These are phyloP conservation scores for Ariopsis seemanni DNA, from an alignment of 2,113 vertebrate genomes.

Conservation along the genomic window DNA sequence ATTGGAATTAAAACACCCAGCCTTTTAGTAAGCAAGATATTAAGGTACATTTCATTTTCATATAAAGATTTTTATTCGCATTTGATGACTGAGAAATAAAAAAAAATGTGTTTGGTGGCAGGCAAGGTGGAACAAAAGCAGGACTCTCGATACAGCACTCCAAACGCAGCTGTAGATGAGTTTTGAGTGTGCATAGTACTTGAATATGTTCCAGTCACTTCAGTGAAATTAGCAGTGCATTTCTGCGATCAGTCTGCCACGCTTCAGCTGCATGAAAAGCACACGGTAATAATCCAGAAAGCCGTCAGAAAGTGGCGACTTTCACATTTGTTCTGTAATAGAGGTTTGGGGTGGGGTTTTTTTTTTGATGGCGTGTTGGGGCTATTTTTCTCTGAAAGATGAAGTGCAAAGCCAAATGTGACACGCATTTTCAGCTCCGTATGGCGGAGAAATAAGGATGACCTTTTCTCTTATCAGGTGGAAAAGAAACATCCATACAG, in stretches of 20 bases:
- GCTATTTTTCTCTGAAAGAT: background rate
- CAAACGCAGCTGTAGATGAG: background rate
- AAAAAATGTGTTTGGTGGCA: no score
- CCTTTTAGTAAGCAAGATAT: background rate
- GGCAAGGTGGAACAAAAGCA: conserved; percentile 2
- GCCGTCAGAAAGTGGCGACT: conserved; percentile 10
- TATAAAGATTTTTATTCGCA: background rate
- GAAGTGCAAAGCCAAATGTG: conserved; percentile 9
- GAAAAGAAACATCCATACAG: conserved; percentile 16
- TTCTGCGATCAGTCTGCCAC: conserved; percentile 6
- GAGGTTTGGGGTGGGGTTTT: no score
- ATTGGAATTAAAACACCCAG: background rate
- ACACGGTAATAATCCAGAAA: conserved; percentile 33
- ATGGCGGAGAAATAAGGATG: conserved; percentile 35
- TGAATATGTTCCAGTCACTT: conserved; percentile 33
- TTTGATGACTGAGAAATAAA: background rate
- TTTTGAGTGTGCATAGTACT: background rate
- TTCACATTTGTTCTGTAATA: background rate
- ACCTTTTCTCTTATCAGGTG: conserved; percentile 34
- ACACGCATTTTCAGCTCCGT: conserved; percentile 41
- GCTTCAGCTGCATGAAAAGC: conserved; percentile 20
- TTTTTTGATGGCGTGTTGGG: background rate
- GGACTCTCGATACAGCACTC: background rate
- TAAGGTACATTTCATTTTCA: background rate
- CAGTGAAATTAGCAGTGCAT: conserved; percentile 32